Evolutionary conservation across 1,140 invertebrate genomes (phyloP).

Genomic region (Drosophila trapezifrons): DNA sequence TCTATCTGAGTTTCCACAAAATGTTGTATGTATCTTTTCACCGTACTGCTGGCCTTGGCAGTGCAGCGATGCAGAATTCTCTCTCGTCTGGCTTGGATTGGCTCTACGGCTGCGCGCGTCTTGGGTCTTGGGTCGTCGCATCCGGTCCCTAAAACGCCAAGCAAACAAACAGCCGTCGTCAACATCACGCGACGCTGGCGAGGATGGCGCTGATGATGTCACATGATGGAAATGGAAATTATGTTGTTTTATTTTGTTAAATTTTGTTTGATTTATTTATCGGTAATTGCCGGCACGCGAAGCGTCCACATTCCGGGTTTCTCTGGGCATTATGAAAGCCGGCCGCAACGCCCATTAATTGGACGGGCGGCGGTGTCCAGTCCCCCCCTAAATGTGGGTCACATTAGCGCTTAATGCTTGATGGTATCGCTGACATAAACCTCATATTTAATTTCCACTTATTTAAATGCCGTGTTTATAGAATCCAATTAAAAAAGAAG

Average conservation of each 20-base stretch:
- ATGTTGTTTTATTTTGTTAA: constrained; percentile 54
- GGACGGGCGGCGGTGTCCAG: background rate
- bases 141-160: constrained; percentile 18
- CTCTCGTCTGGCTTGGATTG: constrained; percentile 29
- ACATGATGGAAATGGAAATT: constrained; percentile 68
- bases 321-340: constrained; percentile 10
- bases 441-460: constrained; percentile 1
- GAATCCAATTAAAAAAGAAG: background rate
- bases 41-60: constrained; percentile 25
- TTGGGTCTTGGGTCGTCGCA: background rate
- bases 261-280: constrained; percentile 65
- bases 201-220: constrained; percentile 60
- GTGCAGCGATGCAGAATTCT: constrained; percentile 52
- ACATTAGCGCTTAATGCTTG: constrained; percentile 31
- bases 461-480: constrained; percentile 5
- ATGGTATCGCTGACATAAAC: constrained; percentile 8
- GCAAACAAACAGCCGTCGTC: constrained; percentile 3
- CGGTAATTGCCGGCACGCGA: constrained; percentile 71
- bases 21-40: background rate
- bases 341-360: constrained; percentile 13
- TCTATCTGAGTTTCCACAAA: constrained; percentile 11
- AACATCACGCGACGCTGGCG: constrained; percentile 62
- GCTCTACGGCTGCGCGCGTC: background rate
- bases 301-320: constrained; percentile 9
- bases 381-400: constrained; percentile 18